Base-by-base conservation (phyloP, 2,888 invertebrate genomes). In the Tetragnatha montana region DNA sequence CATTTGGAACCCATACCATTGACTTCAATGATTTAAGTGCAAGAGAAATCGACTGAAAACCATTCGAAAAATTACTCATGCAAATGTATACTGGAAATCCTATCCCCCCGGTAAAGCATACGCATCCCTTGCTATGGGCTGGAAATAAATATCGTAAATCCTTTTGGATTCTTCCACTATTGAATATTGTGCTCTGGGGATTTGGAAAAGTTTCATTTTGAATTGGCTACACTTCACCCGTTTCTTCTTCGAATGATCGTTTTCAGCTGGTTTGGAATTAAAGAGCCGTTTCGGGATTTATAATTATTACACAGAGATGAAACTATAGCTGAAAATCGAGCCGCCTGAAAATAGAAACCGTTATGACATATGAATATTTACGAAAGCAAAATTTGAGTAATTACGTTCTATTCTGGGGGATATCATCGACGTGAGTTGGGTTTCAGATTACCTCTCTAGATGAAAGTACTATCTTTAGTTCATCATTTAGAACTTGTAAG, bases 101-200 rank as follows among this genome's bases (percentile, higher is more conserved):
- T 50, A 82, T 74, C 73, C 19, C 21, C 51, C 21, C 73, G 51
- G 50, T 76, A n/a, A 10, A 21, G 74, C 12, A 73, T 73, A 70
- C 49, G 8, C 49, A 8, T 78, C 22, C 22, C 60, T 49, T 22
- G 51, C 17, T 49, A 12, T 6, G n/a, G 35, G 73, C 2, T n/a
- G 73, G 73, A 82, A 82, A 82, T 82, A 82, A 82, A 82, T 82
- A 82, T 82, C 51, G 50, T 60, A 82, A 82, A 74, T 82, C 81
- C 81, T 73, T 51, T 73, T 73, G 73, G 73, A 82, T 82, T 74
- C 74, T 73, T 73, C 35, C 51, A 60, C 60, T 73, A 82, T 82
- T 74, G 81, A 82, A 82, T 82, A 82, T 82, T 73, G 71, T 73
- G 51, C 81, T 73, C 22, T 50, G 49, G 74, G 71, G 81, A 60